Evolutionary conservation across 2,888 invertebrate genomes (phyloP), one percentile per base, ranked within the genome.

Genomic region (Herminia tarsipennalis): DNA sequence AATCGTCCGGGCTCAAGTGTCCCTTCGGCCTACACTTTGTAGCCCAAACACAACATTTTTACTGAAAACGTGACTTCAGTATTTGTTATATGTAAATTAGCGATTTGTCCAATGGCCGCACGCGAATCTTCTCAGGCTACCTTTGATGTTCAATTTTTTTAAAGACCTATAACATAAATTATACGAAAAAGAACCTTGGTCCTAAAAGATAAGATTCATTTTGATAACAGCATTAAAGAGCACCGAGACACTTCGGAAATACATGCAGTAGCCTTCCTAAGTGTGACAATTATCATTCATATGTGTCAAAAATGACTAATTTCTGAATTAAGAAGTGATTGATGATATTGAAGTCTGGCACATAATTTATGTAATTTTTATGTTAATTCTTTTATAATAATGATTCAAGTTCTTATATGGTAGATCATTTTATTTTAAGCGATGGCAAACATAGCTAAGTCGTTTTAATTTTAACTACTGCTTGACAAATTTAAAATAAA

Each of bases 11-110:
- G 66, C 52, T 43, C 46, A 6, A 39, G 36, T 44, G 38, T 50
- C 52, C 47, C 46, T 50, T 30, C 39, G 17, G 56, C 55, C 59
- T 64, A 57, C 56, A 66, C 54, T 55, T 54, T 58, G 59, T 62
- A 60, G 44, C 56, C 57, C 27, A 75, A 77, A 83, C 79, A 78
- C 73, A 83, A 81, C 78, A 84, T 86, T 90, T 89, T 91, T 88
- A 80, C 78, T 74, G 73, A 81, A 85, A 88, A 86, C 92, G 92
- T 92, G 92, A 92, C 92, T 88, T 73, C 79, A 85, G 89, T 81
- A 90, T 92, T 91, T 92, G 92, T 92, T 90, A 85, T 88, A 92
- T 92, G 92, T 87, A 91, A 92, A 92, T 92, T 86, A 88, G 87
- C 83, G 83, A 88, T 92, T 88, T 92, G 89, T 90, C 76, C 80